Evolutionary conservation across 1,140 invertebrate genomes (phyloP).

Genomic region (Parasteatoda tepidariorum): DNA sequence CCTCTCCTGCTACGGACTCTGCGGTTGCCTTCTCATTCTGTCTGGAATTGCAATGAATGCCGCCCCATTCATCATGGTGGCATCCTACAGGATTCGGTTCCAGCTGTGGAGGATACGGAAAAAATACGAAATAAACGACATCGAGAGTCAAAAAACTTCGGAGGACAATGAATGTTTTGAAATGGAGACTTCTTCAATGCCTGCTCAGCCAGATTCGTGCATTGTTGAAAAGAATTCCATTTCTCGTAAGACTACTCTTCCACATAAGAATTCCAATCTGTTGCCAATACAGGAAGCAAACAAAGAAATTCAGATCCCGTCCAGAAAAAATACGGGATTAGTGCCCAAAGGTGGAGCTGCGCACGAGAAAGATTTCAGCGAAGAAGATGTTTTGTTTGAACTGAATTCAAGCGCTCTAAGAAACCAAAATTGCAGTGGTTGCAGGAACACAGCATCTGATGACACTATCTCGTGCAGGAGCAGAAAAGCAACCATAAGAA

Average conservation of each 20-base stretch:
- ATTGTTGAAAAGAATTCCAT: too few relatives aligned
- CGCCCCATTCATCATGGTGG: background rate
- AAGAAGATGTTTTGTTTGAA: background rate
- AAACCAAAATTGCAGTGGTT: background rate
- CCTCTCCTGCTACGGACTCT: background rate
- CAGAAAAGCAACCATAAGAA: background rate
- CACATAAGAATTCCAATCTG: too few relatives aligned
- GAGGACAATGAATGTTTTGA: too few relatives aligned
- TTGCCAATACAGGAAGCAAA: background rate
- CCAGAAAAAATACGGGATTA: too few relatives aligned
- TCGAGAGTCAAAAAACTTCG: too few relatives aligned
- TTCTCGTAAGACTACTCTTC: too few relatives aligned
- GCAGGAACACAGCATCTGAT: background rate
- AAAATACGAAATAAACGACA: conserved; percentile 11
- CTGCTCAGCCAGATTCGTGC: too few relatives aligned
- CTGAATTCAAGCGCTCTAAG: background rate
- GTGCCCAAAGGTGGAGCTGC: too few relatives aligned
- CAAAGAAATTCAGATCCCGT: too few relatives aligned
- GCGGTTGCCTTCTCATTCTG: conserved; percentile 3
- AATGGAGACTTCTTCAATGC: too few relatives aligned
- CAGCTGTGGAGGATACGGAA: background rate
- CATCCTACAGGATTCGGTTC: background rate
- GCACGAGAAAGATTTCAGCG: background rate
- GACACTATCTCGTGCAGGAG: background rate
- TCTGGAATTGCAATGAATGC: conserved; percentile 11